Conservation (phyloP, 2,888 invertebrate species). For the Siphlonurus alternatus region DNA sequence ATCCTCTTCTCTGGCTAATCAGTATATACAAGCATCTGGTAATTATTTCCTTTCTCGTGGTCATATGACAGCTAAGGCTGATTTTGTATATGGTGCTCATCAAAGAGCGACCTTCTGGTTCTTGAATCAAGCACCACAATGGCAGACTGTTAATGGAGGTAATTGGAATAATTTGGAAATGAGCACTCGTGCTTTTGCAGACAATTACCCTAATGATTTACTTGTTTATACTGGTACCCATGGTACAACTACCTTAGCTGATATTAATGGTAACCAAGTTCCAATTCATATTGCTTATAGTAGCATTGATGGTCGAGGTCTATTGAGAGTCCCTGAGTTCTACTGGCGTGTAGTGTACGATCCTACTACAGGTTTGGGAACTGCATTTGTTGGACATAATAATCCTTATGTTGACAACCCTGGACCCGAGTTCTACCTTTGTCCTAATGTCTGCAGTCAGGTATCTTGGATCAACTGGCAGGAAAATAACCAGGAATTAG, state of each 20-base stretch:
- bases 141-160: constrained; percentile 41
- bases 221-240: constrained; percentile 27
- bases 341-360: constrained; percentile 32
- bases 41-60: constrained; percentile 36
- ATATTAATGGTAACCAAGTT: constrained; percentile 16
- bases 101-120: constrained; percentile 43
- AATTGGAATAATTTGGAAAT: constrained; percentile 37
- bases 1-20: constrained; percentile 16
- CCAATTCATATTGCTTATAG: constrained; percentile 23
- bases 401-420: not conserved
- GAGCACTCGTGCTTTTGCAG: constrained; percentile 29
- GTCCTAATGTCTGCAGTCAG: constrained; percentile 29
- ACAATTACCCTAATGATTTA: constrained; percentile 18
- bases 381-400: not conserved
- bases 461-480: constrained; percentile 39
- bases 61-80: constrained; percentile 42
- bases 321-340: constrained; percentile 36
- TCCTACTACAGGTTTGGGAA: constrained; percentile 12
- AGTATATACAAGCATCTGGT: constrained; percentile 17
- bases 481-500: constrained; percentile 31
- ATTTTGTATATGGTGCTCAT: constrained; percentile 40
- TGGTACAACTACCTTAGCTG: constrained; percentile 18
- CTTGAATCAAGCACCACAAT: constrained; percentile 47
- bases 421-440: constrained; percentile 22
- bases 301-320: constrained; percentile 25